phyloP scores from a whole-genome alignment of 2,113 vertebrate species.

The Anas platyrhynchos region DNA sequence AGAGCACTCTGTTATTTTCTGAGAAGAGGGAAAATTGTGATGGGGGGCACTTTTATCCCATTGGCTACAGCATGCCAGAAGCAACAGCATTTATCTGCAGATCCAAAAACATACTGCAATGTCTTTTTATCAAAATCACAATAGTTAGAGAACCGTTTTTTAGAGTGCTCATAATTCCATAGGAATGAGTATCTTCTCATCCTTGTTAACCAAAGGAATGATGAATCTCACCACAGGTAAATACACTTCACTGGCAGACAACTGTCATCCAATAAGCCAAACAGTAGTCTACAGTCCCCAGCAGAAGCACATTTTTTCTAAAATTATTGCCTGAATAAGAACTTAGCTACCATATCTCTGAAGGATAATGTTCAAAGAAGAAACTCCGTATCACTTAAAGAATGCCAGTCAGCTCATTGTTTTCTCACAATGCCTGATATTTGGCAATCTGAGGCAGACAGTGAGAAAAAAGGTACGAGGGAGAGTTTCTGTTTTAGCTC shows the following conservation, averaged over 20 bases:
- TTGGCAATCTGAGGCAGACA: neutral
- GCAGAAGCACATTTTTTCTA: neutral
- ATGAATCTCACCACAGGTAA: neutral
- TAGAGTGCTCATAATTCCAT: neutral
- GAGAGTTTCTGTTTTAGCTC: neutral
- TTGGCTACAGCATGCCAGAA: neutral
- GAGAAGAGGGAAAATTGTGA: neutral
- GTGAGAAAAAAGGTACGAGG: neutral
- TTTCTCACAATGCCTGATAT: neutral
- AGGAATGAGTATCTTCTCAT: neutral
- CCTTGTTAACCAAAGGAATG: neutral
- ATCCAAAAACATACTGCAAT: neutral
- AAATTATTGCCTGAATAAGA: neutral
- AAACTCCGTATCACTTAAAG: fast-evolving
- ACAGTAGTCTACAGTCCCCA: neutral
- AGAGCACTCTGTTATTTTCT: neutral
- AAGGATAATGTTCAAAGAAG: neutral
- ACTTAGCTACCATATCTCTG: neutral
- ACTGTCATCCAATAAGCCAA: neutral
- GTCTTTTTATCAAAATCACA: neutral
- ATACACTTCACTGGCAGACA: neutral
- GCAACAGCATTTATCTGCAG: neutral
- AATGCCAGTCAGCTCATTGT: neutral
- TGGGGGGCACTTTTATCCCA: neutral
- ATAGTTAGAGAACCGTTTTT: neutral